Base-by-base conservation (phyloP, 2,797 vertebrate species). In the Oophaga sylvatica region DNA sequence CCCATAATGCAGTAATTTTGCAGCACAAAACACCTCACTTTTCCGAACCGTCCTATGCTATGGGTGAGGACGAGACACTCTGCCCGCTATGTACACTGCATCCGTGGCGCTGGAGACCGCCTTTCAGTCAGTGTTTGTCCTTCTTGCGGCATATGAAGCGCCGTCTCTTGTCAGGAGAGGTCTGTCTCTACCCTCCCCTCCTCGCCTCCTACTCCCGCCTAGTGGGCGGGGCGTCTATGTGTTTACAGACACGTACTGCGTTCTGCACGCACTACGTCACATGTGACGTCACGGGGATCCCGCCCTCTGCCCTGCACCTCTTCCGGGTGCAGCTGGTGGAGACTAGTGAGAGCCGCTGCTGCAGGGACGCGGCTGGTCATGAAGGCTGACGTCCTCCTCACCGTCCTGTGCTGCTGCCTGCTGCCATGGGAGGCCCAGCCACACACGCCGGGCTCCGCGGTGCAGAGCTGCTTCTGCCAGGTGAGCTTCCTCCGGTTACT, bases 381-480 rank as follows among this genome's bases (percentile, higher is more conserved):
- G 78, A 35, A 59, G 9, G 26, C 77, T 20, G 15, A 29, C 59
- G 3, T 31, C 29, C 15, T n/a, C 7, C 59, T 86, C 59, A 11
- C 76, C 29, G 17, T 57, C 19, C 26, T 90, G 22, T 45, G 71
- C 35, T 45, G 59, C 35, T 57, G 59, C 13, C 56, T 87, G 29
- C 82, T 85, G 29, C 81, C 84, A 41, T 87, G 77, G 89, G 22
- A 22, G 10, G 19, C 81, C 20, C 88, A 63, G 15, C 83, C 20
- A 31, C 81, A 48, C 68, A 8, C 88, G 2, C 75, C 82, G 0
- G 89, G 90, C 73, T 91, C 92, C 0, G 94, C 93, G 26, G 93
- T 91, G 53, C 88, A 94, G 90, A 92, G 94, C 90, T 96, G 95
- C 90, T 97, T 96, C 93, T 96, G 96, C 90, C 94, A 96, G 95